Percentiles rank a stretch among this genome's conserved stretches.
Evolutionary conservation across 2,113 vertebrate genomes (phyloP).

Genomic region (Egretta garzetta): DNA sequence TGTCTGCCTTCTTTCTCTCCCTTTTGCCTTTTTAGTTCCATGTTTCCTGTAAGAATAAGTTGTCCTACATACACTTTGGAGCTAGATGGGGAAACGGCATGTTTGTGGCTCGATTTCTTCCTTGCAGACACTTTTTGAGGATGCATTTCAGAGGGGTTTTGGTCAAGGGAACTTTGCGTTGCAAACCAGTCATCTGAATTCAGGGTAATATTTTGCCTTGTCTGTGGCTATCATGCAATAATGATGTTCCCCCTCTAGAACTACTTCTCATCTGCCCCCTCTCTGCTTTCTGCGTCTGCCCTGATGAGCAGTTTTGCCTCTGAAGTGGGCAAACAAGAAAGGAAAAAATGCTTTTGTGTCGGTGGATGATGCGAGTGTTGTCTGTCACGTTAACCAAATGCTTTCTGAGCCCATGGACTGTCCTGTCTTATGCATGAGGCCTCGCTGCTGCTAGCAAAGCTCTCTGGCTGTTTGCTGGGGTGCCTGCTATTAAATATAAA

Average conservation of each 20-base stretch:
- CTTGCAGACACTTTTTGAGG: background rate
- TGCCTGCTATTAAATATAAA: background rate
- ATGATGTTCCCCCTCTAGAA: background rate
- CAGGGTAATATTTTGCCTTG: background rate
- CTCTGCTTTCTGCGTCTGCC: background rate
- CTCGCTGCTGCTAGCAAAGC: background rate
- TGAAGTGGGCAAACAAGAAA: background rate
- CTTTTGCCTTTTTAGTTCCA: background rate
- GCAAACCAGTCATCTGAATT: background rate
- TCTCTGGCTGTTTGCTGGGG: background rate
- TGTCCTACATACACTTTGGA: background rate
- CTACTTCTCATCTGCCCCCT: background rate
- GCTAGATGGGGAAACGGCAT: background rate
- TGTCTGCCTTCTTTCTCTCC: background rate
- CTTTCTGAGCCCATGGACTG: background rate
- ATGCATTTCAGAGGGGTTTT: background rate
- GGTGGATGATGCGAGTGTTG: background rate
- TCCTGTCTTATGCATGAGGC: background rate
- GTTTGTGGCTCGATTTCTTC: background rate
- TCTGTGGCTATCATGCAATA: background rate
- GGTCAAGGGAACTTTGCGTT: background rate
- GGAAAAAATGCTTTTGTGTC: background rate
- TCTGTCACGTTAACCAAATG: background rate
- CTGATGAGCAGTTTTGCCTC: background rate
- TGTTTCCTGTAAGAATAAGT: background rate